Conservation (phyloP, 2,888 invertebrate genomes). For the Caenorhabditis sp. region DNA sequence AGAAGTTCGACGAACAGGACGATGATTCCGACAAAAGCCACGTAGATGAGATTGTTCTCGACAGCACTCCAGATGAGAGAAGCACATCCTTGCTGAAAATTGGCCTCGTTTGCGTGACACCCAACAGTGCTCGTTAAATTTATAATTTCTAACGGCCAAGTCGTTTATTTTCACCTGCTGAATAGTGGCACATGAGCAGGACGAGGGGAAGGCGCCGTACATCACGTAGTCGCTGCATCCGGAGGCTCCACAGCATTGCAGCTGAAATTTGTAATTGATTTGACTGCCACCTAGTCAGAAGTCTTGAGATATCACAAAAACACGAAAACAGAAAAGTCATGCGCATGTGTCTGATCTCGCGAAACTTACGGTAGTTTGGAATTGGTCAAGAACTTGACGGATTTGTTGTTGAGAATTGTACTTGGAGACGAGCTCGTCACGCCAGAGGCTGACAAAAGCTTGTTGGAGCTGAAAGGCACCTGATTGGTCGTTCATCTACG, state of each 20-base stretch:
- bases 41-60: constrained; percentile 59
- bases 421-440: constrained; percentile 62
- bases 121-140: too few relatives aligned
- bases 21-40: constrained; percentile 57
- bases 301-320: background rate
- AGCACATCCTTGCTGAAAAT: constrained; percentile 65
- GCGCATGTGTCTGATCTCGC: too few relatives aligned
- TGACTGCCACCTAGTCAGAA: background rate
- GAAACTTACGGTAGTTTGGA: constrained; percentile 62
- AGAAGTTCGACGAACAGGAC: constrained; percentile 66
- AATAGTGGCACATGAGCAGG: constrained; percentile 49
- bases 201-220: constrained; percentile 46
- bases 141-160: background rate
- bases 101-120: constrained; percentile 13
- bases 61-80: constrained; percentile 50
- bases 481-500: background rate
- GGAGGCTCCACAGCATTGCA: constrained; percentile 68
- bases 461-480: constrained; percentile 55
- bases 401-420: constrained; percentile 50
- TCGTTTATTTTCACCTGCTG: constrained; percentile 26
- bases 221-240: constrained; percentile 64
- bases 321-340: background rate
- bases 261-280: too few relatives aligned
- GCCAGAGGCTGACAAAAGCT: constrained; percentile 51
- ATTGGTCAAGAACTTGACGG: constrained; percentile 52